Percentiles rank a stretch among this genome's conserved stretches.
Conservation (phyloP, 2,113 vertebrate genomes). For the Dicaeum eximium region DNA sequence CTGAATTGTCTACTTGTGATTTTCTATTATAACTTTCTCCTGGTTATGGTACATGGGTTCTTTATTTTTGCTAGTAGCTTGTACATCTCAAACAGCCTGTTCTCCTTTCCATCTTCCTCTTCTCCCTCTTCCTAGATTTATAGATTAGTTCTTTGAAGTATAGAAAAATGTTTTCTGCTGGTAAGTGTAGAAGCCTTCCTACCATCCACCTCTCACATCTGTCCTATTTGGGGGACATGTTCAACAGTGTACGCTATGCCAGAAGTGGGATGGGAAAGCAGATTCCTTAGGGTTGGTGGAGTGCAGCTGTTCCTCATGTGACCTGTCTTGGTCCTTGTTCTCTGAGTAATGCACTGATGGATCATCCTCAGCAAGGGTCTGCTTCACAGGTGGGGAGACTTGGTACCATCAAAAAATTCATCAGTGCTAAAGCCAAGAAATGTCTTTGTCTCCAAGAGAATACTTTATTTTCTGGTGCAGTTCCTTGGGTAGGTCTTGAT, state of each 20-base stretch:
- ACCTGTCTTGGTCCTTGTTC: background rate
- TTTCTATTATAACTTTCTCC: background rate
- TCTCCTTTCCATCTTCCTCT: background rate
- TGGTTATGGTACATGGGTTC: background rate
- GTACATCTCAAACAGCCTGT: background rate
- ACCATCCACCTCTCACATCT: background rate
- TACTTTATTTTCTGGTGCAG: background rate
- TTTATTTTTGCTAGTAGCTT: background rate
- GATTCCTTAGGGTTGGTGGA: background rate
- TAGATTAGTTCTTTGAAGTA: background rate
- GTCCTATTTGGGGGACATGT: background rate
- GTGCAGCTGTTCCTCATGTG: background rate
- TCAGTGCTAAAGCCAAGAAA: background rate
- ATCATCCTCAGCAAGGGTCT: background rate
- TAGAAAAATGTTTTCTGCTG: background rate
- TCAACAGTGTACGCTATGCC: accelerated
- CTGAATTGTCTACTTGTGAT: background rate
- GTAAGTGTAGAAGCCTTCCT: background rate
- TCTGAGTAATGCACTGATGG: background rate
- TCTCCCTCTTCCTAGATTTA: background rate
- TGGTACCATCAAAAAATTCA: background rate
- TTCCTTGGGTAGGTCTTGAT: background rate
- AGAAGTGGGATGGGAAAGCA: background rate
- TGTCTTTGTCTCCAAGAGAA: background rate
- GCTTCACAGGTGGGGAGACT: background rate